A percentile compares a stretch with the other conserved stretches of the same genome.
phyloP scores from a whole-genome alignment of 2,113 vertebrate species.

The Copsychus sechellarum region DNA sequence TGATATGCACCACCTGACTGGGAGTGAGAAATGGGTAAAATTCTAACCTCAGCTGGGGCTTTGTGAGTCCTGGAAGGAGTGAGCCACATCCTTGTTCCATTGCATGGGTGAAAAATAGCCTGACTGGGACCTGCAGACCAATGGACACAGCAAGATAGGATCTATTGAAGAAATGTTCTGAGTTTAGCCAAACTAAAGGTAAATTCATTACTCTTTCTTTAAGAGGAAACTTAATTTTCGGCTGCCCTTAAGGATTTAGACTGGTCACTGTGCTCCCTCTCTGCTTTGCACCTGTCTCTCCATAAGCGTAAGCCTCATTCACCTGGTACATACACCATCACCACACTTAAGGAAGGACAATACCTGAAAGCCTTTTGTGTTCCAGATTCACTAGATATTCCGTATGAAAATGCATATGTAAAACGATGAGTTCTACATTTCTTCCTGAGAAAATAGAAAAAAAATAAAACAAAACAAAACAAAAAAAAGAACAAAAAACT shows the following conservation, averaged over 20 bases:
- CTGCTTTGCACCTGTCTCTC: not conserved
- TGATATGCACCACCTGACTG: not conserved
- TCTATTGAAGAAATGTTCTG: not conserved
- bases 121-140: not conserved
- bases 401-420: not conserved
- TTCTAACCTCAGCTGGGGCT: not conserved
- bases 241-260: not conserved
- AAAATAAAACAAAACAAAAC: not conserved
- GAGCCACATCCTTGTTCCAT: rapidly evolving
- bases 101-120: not conserved
- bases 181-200: not conserved
- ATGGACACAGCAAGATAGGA: not conserved
- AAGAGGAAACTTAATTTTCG: not conserved
- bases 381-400: not conserved
- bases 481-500: not conserved
- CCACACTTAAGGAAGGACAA: not conserved
- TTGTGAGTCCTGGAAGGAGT: not conserved
- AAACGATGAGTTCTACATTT: not conserved
- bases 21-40: not conserved
- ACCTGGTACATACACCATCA: no score
- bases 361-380: not conserved
- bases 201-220: not conserved
- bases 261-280: not conserved
- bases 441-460: not conserved
- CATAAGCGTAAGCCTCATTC: not conserved